phyloP scores from a whole-genome alignment of 92 coral and sea anemone species.

The Epizoanthus ramosus region DNA sequence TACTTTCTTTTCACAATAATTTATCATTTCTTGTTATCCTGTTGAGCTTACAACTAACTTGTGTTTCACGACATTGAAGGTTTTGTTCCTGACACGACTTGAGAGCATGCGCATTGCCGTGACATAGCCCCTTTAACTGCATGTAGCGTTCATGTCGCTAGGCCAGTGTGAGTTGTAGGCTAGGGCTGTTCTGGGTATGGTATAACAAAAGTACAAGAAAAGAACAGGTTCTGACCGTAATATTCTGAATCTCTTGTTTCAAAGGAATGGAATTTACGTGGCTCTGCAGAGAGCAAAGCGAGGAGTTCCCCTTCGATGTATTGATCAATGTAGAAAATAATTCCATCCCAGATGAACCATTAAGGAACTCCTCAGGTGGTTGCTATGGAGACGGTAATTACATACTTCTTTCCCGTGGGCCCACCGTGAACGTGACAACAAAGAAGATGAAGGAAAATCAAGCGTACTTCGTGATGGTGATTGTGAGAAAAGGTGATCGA shows the following conservation, averaged over 20 bases:
- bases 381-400: constrained; percentile 55
- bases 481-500: constrained; percentile 56
- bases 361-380: constrained; percentile 21
- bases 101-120: too few species aligned
- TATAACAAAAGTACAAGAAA: too few species aligned
- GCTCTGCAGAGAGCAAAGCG: constrained; percentile 46
- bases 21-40: too few species aligned
- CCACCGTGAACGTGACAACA: constrained; percentile 43
- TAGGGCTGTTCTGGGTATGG: too few species aligned
- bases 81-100: too few species aligned
- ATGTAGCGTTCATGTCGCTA: too few species aligned
- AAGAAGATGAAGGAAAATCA: constrained; percentile 30
- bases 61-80: too few species aligned
- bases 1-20: too few species aligned
- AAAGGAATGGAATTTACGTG: constrained; percentile 57
- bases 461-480: constrained; percentile 44
- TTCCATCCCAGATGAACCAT: background rate
- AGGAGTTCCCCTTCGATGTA: constrained; percentile 45
- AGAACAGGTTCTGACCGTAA: too few species aligned
- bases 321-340: constrained; percentile 27
- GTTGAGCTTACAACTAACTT: too few species aligned
- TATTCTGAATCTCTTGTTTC: background rate
- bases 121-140: too few species aligned
- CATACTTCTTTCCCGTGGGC: constrained; percentile 21
- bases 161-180: too few species aligned